Evolutionary conservation across 2,797 vertebrate species (phyloP).

Genomic region (Atherinosoma microstoma): DNA sequence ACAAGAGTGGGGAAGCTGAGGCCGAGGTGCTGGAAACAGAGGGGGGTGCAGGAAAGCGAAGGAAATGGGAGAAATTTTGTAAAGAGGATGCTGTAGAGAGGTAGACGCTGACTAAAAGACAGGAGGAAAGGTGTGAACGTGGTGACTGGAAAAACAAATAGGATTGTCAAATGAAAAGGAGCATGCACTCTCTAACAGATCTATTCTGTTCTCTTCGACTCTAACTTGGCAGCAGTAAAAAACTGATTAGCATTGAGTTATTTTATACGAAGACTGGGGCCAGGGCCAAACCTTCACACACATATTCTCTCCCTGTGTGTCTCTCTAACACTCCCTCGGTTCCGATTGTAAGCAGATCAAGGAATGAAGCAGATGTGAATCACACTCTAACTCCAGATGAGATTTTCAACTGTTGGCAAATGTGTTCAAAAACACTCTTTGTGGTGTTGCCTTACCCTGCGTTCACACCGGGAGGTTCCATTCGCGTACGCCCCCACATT

Average conservation of each 20-base stretch:
- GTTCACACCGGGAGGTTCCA: too few species aligned
- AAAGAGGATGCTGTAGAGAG: neutral
- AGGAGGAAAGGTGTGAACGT: neutral
- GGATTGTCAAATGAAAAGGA: neutral
- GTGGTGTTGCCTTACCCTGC: too few species aligned
- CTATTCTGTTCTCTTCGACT: neutral
- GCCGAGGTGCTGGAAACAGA: neutral
- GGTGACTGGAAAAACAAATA: neutral
- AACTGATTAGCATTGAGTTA: constrained; percentile 62
- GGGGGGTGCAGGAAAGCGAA: neutral
- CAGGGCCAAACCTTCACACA: constrained; percentile 36
- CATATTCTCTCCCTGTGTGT: constrained; percentile 7
- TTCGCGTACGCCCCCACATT: too few species aligned
- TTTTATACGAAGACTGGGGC: constrained; percentile 29
- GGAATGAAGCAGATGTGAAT: constrained; percentile 29
- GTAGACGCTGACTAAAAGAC: neutral
- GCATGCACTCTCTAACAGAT: neutral
- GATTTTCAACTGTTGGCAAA: constrained; percentile 16
- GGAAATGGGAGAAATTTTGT: neutral
- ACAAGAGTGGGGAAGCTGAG: constrained; percentile 44
- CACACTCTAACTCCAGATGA: constrained; percentile 11
- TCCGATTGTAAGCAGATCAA: constrained; percentile 28
- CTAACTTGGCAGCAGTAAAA: constrained; percentile 47
- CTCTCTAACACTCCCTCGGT: constrained; percentile 28
- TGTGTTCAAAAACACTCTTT: too few species aligned